These are phyloP conservation scores for Helicolenus hilgendorfi DNA, from an alignment of 2,797 vertebrate species.

Conservation along the genomic window DNA sequence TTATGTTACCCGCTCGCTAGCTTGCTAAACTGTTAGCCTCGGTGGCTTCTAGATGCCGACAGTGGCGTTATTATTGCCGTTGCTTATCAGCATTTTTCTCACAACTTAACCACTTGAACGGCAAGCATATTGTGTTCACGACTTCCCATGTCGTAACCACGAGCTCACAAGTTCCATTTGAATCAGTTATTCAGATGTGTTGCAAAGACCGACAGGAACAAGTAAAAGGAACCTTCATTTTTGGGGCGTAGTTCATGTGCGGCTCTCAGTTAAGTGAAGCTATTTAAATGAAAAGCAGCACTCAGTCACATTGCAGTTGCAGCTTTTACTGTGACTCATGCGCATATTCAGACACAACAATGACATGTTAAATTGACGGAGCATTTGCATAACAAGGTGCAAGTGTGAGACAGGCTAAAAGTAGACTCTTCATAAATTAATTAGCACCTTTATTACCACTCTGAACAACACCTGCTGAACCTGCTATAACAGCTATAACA, in stretches of 20 bases:
- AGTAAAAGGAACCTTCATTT: not conserved
- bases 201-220: not conserved
- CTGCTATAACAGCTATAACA: not conserved
- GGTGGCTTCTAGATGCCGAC: no score
- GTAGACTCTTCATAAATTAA: not conserved
- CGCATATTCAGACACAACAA: not conserved
- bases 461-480: not conserved
- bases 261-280: not conserved
- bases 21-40: no score
- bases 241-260: not conserved
- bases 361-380: not conserved
- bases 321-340: not conserved
- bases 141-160: no score
- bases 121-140: no score
- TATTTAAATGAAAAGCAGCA: not conserved
- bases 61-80: no score
- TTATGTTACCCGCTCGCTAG: no score
- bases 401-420: not conserved
- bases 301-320: not conserved
- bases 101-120: no score
- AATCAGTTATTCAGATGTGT: not conserved
- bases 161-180: no score
- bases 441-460: not conserved
- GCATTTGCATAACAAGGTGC: not conserved
- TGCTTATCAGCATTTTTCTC: no score